Conservation (phyloP, 2,113 vertebrate species). For the Mastomys coucha region DNA sequence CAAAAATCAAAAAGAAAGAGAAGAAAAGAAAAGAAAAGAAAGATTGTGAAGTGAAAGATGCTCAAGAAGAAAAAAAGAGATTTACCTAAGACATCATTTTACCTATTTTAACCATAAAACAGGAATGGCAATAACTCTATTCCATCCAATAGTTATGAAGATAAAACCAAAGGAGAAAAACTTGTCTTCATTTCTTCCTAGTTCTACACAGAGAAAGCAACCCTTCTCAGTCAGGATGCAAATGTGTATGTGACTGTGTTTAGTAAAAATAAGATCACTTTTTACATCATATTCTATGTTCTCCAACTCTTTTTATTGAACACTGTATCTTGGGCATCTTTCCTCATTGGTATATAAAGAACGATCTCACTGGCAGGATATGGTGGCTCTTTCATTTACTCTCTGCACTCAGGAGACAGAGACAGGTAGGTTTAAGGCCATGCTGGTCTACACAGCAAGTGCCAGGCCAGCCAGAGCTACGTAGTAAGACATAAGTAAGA, state of each 20-base stretch:
- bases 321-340: background rate
- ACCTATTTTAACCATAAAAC: background rate
- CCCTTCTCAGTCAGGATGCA: background rate
- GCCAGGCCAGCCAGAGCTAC: background rate
- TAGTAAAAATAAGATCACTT: background rate
- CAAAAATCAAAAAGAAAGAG: too few species aligned
- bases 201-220: background rate
- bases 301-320: background rate
- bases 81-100: background rate
- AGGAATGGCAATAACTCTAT: background rate
- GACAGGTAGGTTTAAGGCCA: background rate
- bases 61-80: background rate
- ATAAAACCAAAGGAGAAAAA: background rate
- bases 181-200: background rate
- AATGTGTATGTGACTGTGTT: too few species aligned
- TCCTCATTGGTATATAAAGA: background rate
- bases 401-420: background rate
- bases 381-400: background rate
- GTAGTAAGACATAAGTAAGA: background rate
- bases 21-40: background rate
- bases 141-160: background rate
- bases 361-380: background rate
- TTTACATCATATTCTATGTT: background rate
- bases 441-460: background rate
- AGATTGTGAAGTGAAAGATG: background rate